Conservation (phyloP, 1,140 invertebrate genomes). For the Bombyx mandarina region DNA sequence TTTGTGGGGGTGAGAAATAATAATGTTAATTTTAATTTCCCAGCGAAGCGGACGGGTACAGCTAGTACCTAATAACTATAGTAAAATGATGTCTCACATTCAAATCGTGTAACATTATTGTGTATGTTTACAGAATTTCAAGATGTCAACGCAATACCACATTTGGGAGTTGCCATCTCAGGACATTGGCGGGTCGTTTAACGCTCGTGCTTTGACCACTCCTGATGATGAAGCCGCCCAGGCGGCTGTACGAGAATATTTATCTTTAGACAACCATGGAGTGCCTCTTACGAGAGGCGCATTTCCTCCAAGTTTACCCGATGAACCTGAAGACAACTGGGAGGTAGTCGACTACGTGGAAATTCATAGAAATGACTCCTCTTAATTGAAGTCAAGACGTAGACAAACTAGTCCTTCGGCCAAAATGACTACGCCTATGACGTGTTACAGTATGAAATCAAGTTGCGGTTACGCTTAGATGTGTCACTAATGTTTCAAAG, state of each 20-base stretch:
- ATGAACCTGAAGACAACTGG: slow-evolving; percentile 61
- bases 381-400: neutral
- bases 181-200: slow-evolving; percentile 73
- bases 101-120: too few relatives aligned
- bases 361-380: slow-evolving; percentile 22
- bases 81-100: too few relatives aligned
- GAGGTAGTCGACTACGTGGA: slow-evolving; percentile 62
- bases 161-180: slow-evolving; percentile 63
- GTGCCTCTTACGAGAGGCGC: slow-evolving; percentile 72
- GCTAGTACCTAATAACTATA: too few relatives aligned
- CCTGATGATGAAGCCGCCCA: slow-evolving; percentile 62
- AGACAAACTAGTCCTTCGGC: neutral
- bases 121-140: slow-evolving; percentile 65
- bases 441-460: too few relatives aligned
- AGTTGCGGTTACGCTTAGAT: too few relatives aligned
- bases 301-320: slow-evolving; percentile 46
- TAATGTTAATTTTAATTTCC: too few relatives aligned
- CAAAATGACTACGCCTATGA: neutral
- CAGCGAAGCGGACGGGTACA: too few relatives aligned
- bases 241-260: slow-evolving; percentile 71
- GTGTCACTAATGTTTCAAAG: too few relatives aligned
- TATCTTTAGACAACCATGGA: slow-evolving; percentile 73
- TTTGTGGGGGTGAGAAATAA: too few relatives aligned
- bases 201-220: slow-evolving; percentile 59
- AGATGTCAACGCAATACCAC: slow-evolving; percentile 67